Evolutionary conservation across 2,888 invertebrate species (phyloP).

Genomic region (Lepeophtheirus nordmannii): DNA sequence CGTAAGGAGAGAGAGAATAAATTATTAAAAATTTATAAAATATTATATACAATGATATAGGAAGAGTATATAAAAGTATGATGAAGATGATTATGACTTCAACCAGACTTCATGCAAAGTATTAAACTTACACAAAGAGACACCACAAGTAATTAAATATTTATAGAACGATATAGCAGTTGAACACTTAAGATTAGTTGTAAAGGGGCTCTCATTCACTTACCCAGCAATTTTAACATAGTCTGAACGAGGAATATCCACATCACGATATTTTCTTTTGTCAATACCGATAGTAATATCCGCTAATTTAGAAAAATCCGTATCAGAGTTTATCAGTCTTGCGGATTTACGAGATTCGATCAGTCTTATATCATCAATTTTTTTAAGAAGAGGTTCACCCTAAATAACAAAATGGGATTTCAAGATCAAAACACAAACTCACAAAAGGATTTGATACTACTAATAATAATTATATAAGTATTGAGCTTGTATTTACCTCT

Average conservation of each 20-base stretch:
- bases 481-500: constrained; percentile 6
- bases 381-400: constrained; percentile 40
- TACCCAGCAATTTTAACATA: constrained; percentile 23
- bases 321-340: constrained; percentile 79
- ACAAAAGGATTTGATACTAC: neutral
- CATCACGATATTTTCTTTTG: neutral
- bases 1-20: too few relatives aligned
- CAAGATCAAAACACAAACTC: too few relatives aligned
- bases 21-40: too few relatives aligned
- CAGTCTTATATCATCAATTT: constrained; percentile 72
- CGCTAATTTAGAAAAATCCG: constrained; percentile 68
- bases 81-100: too few relatives aligned
- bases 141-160: too few relatives aligned
- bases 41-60: too few relatives aligned
- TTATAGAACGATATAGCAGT: too few relatives aligned
- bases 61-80: too few relatives aligned
- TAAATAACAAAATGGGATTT: neutral
- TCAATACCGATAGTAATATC: constrained; percentile 11
- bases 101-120: too few relatives aligned
- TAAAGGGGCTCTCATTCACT: neutral
- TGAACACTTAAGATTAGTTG: too few relatives aligned
- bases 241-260: constrained; percentile 17
- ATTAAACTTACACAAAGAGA: too few relatives aligned
- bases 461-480: neutral
- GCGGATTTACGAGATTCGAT: constrained; percentile 89